Base-by-base conservation (phyloP, 2,113 vertebrate genomes). In the Calyptomena viridis region DNA sequence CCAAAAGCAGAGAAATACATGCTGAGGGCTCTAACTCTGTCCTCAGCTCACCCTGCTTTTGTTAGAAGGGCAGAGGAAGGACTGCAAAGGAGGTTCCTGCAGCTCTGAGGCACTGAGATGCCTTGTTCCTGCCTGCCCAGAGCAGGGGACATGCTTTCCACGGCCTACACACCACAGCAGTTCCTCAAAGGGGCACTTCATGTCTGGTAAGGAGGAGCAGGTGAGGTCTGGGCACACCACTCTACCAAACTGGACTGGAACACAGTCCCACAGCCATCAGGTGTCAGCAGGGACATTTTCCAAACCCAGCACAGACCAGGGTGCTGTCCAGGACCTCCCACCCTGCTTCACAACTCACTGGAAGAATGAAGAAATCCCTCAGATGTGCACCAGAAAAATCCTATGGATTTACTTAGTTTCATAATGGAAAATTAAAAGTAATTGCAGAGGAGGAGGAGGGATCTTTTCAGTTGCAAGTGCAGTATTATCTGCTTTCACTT, bases 391-490 rank as follows among this genome's bases (percentile, higher is more conserved):
- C 62, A 63, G 31, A 88, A 93, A 95, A 93, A 77, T 59, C 64
- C 22, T 7, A 27, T 39, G 53, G 93, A 96, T 93, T 96, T 89
- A 89, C 85, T 92, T 50, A 4, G 30, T 93, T 95, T 95, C 42
- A 10, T 92, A 97, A 93, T 72, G 49, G 90, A 97, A 92, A 87
- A 89, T 59, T 60, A 87, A 56, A 87, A 96, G 85, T 53, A 91
- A 93, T 50, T 90, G 90, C 84, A 84, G 53, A 93, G 80, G 42
- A 96, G 84, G 74, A 96, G 85, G 69, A 52, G 76, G 47, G n/a
- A 56, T 39, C 82, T 96, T 94, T 95, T 91, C 81, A 64, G 44
- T 42, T 58, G 78, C 88, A 77, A 84, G 56, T 77, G 59, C 33
- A 90, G 35, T 87, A 94, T 75, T 89, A 84, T 80, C 93, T 78